These are phyloP conservation scores for Psococerastis gibbosa DNA, from an alignment of 2,888 invertebrate species.

Conservation along the genomic window DNA sequence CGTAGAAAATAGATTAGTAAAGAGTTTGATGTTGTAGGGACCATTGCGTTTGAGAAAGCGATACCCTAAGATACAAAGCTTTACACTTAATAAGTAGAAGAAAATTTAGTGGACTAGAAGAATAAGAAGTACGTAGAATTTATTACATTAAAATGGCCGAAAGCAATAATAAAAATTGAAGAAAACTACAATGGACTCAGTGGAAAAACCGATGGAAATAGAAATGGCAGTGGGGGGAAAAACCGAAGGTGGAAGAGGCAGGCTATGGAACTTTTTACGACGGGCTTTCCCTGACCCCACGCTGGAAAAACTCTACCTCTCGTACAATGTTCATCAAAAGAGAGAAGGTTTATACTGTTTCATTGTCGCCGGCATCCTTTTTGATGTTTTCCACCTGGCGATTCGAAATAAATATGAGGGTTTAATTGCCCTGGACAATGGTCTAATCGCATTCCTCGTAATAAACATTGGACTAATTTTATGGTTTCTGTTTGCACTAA, in stretches of 20 bases:
- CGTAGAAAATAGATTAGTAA: too few species aligned
- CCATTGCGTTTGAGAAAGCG: too few species aligned
- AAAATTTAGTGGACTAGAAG: too few species aligned
- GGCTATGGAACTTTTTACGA: neutral
- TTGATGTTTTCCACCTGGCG: conserved; percentile 39
- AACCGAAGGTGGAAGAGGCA: neutral
- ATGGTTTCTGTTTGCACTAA: conserved; percentile 21
- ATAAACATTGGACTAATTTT: conserved; percentile 25
- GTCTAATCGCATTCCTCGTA: conserved; percentile 25
- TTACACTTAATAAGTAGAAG: too few species aligned
- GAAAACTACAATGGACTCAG: conserved; percentile 5
- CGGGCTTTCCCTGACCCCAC: conserved; percentile 35
- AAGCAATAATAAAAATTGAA: conserved; percentile 2
- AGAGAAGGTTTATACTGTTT: conserved; percentile 50
- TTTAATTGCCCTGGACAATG: conserved; percentile 14
- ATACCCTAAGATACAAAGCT: too few species aligned
- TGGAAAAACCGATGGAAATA: neutral
- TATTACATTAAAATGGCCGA: conserved; percentile 1
- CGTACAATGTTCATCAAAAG: conserved; percentile 51
- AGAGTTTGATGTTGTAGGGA: too few species aligned
- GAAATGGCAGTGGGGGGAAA: neutral
- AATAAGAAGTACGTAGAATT: conserved; percentile 2
- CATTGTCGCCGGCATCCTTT: conserved; percentile 42
- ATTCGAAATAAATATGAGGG: conserved; percentile 29
- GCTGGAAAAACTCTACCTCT: conserved; percentile 48